Evolutionary conservation across 1,140 invertebrate genomes (phyloP), one percentile per base, ranked within the genome.

Genomic region (Drosophila teissieri): DNA sequence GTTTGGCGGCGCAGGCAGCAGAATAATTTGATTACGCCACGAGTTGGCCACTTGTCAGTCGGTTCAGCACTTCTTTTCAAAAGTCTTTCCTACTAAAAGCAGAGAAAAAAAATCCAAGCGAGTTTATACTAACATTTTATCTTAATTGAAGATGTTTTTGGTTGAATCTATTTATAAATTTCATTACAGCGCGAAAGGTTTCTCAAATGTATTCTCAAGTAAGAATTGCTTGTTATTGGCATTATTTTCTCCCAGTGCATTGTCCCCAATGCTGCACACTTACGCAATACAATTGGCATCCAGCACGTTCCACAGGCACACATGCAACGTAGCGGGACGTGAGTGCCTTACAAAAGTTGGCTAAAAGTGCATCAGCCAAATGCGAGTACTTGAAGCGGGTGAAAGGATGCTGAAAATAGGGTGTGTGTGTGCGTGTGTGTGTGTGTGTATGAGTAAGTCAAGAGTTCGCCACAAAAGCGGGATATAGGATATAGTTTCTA

Each of bases 291-390:
- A 86, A 70, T 86, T 65, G 68, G 58, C 73, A 64, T 36, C 60
- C 63, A 65, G 61, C 76, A 79, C 65, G 80, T 78, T 61, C 45
- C 49, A 52, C 63, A 52, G 44, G 58, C 51, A 63, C 62, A 65
- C 36, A 70, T 57, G 46, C 56, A 63, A 34, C 55, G 45, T 40
- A 40, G 63, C 76, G 55, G 60, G 64, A 85, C 81, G 73, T 85
- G 82, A 86, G 81, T 62, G 63, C 61, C 52, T 61, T 88, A 67
- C 64, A 46, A 82, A 81, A 78, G 74, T 82, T 85, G 73, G 54
- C 62, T 36, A 58, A 61, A 73, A 73, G 51, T 73, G 68, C 73
- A 80, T 46, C 69, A 45, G 37, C 67, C 49, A 37, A 70, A 45
- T 45, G 46, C 37, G 63, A 37, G 19, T 51, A 62, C 73, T 83